These are phyloP conservation scores for Limnodromus scolopaceus DNA, from an alignment of 2,797 vertebrate genomes.

Conservation along the genomic window DNA sequence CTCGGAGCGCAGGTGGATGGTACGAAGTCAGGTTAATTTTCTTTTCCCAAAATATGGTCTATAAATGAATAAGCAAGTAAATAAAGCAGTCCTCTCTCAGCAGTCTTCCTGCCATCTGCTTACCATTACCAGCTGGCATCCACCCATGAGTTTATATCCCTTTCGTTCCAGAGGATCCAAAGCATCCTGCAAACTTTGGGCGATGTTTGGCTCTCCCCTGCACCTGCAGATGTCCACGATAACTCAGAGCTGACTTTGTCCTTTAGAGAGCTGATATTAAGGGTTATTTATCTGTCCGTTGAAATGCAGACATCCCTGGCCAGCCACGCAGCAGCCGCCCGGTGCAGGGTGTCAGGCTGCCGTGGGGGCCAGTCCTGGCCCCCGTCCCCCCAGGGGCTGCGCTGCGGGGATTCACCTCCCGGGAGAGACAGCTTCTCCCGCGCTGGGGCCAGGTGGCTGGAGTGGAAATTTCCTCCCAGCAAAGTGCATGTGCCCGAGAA, in stretches of 20 bases:
- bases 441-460: rapidly evolving
- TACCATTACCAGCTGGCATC: conserved; percentile 46
- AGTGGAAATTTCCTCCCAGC: rapidly evolving
- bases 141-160: neutral
- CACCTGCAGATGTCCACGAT: neutral
- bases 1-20: neutral
- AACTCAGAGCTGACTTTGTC: neutral
- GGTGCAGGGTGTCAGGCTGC: neutral
- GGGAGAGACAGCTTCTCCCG: neutral
- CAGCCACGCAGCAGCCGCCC: neutral
- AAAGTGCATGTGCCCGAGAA: rapidly evolving
- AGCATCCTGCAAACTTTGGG: neutral
- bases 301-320: neutral
- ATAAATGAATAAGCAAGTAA: conserved; percentile 43
- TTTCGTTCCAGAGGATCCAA: neutral
- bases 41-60: neutral
- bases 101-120: conserved; percentile 57
- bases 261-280: neutral
- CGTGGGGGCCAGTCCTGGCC: neutral
- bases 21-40: neutral
- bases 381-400: neutral
- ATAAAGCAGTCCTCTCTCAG: conserved; percentile 30
- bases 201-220: neutral
- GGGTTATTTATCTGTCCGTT: neutral
- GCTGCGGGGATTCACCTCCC: neutral